A percentile compares a stretch with the other conserved stretches of the same genome.
Evolutionary conservation across 2,888 invertebrate genomes (phyloP).

Genomic region (Dysmachus trigonus): DNA sequence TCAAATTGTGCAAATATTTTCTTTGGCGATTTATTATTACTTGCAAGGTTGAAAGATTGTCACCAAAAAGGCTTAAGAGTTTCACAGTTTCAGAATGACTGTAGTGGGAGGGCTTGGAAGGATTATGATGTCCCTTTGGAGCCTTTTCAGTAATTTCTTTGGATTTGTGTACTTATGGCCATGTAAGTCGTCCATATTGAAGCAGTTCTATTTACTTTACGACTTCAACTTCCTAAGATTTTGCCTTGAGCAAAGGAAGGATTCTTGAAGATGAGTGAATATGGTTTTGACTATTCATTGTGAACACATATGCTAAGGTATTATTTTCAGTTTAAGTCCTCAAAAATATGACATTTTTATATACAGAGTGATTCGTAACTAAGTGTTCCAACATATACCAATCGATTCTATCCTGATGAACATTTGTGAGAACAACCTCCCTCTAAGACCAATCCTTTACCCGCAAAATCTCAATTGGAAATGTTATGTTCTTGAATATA

Average conservation of each 20-base stretch:
- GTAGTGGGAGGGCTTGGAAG: background rate
- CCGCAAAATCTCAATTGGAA: no score
- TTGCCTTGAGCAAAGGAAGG: background rate
- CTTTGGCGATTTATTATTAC: background rate
- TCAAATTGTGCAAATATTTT: background rate
- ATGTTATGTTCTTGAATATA: no score
- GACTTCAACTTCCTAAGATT: background rate
- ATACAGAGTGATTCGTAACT: no score
- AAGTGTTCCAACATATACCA: no score
- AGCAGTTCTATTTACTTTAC: background rate
- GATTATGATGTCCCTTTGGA: background rate
- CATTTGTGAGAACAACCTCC: no score
- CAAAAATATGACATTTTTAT: no score
- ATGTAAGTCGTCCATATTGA: background rate
- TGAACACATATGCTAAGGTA: background rate
- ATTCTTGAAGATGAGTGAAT: background rate
- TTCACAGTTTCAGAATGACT: background rate
- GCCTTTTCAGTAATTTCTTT: background rate
- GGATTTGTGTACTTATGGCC: background rate
- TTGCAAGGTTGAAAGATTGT: background rate
- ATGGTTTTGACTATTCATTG: background rate
- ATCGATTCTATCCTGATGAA: no score
- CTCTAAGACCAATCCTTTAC: no score
- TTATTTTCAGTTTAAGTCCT: background rate
- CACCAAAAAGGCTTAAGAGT: background rate